A percentile compares a stretch with the other conserved stretches of the same genome.
phyloP scores from a whole-genome alignment of 1,140 invertebrate species.

The Latrodectus geometricus region DNA sequence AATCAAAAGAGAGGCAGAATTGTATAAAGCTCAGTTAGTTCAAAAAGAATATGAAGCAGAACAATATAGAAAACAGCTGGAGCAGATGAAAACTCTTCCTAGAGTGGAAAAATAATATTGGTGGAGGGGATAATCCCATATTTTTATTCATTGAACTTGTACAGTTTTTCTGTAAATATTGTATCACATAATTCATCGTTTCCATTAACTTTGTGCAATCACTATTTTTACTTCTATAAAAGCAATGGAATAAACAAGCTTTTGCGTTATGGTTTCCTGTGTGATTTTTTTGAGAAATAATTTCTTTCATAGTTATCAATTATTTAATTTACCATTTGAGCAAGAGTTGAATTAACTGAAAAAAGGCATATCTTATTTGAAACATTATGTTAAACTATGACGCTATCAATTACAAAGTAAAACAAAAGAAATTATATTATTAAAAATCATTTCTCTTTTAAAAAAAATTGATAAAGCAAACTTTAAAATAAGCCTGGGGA shows the following conservation, averaged over 20 bases:
- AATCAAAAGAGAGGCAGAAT: conserved; percentile 66
- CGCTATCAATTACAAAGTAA: too few relatives aligned
- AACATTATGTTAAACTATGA: too few relatives aligned
- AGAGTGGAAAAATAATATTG: conserved; percentile 18
- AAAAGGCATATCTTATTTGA: too few relatives aligned
- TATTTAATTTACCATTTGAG: too few relatives aligned
- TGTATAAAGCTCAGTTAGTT: conserved; percentile 66
- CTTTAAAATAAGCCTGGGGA: too few relatives aligned
- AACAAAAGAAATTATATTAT: too few relatives aligned
- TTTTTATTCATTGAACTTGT: conserved; percentile 18
- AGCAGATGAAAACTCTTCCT: conserved; percentile 60
- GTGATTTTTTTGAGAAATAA: too few relatives aligned
- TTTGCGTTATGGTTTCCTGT: background rate
- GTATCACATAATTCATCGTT: conserved; percentile 32
- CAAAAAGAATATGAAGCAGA: conserved; percentile 67
- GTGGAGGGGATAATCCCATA: conserved; percentile 5
- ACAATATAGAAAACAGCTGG: conserved; percentile 66
- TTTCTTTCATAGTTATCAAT: too few relatives aligned
- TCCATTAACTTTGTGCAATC: conserved; percentile 52
- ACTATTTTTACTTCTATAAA: conserved; percentile 45
- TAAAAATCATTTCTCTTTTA: too few relatives aligned
- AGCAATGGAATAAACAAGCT: background rate
- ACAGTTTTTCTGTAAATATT: conserved; percentile 50
- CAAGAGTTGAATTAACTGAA: too few relatives aligned
- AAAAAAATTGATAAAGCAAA: too few relatives aligned